A percentile compares a stretch with the other conserved stretches of the same genome.
phyloP scores from a whole-genome alignment of 2,888 invertebrate genomes.

The Deilephila porcellus region DNA sequence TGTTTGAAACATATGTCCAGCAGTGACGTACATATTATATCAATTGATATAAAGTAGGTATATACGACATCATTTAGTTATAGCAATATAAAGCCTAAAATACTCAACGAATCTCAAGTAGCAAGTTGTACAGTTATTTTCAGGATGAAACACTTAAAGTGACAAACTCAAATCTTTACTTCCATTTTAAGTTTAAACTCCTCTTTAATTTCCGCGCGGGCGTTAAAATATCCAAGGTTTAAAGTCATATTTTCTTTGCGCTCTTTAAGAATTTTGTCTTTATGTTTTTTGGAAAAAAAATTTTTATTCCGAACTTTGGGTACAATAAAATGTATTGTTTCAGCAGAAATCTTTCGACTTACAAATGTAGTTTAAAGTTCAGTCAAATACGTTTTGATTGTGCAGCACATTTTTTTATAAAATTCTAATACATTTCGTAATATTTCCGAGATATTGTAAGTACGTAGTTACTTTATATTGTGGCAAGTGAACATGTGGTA shows the following conservation, averaged over 20 bases:
- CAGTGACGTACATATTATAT: too few species aligned
- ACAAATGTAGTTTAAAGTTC: too few species aligned
- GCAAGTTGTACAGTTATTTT: background rate
- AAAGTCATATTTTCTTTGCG: background rate
- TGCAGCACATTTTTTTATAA: too few species aligned
- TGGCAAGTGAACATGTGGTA: too few species aligned
- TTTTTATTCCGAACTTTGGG: background rate
- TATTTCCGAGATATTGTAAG: too few species aligned
- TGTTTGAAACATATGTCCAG: too few species aligned
- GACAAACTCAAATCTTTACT: background rate
- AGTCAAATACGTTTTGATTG: too few species aligned
- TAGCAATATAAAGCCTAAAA: too few species aligned
- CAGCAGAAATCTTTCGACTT: background rate
- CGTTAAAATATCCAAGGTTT: background rate
- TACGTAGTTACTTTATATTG: too few species aligned
- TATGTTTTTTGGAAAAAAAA: background rate
- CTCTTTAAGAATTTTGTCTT: background rate
- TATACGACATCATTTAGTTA: too few species aligned
- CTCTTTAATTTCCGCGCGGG: background rate
- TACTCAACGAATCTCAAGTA: background rate
- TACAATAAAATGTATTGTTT: background rate
- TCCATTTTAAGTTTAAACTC: background rate
- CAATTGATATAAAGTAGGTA: too few species aligned
- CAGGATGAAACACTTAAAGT: background rate
- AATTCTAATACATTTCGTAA: too few species aligned